A percentile compares a stretch with the other conserved stretches of the same genome.
Conservation (phyloP, 2,113 vertebrate genomes). For the Cygnus atratus region DNA sequence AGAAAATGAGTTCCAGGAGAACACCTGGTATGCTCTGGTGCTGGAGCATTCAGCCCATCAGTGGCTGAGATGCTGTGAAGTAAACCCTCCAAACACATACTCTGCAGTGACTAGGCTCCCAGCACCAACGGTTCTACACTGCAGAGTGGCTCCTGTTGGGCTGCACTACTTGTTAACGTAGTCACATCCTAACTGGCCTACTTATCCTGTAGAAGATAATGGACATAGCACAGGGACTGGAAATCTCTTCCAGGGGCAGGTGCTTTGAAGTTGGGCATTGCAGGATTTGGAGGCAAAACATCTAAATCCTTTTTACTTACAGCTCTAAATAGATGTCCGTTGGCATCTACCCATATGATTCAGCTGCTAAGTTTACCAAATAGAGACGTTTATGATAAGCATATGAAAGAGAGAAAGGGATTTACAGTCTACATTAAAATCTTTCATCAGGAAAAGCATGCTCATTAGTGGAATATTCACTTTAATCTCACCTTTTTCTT, state of each 20-base stretch:
- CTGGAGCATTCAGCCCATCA: background rate
- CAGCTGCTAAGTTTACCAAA: background rate
- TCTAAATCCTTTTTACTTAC: background rate
- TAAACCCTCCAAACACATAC: background rate
- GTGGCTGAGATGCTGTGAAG: background rate
- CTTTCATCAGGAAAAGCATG: slow-evolving; percentile 40
- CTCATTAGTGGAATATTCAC: slow-evolving; percentile 65
- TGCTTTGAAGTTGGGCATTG: background rate
- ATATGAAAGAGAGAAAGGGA: background rate
- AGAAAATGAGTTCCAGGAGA: background rate
- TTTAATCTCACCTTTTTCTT: slow-evolving; percentile 53
- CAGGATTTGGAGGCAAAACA: background rate
- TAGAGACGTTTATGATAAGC: background rate
- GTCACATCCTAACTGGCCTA: background rate
- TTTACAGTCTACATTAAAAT: slow-evolving; percentile 29
- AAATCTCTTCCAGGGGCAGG: background rate
- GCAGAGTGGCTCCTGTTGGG: background rate
- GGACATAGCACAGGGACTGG: background rate
- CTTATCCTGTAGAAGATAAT: background rate
- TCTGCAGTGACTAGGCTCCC: background rate
- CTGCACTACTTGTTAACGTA: background rate
- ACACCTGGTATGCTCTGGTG: rapidly evolving
- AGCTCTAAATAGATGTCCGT: background rate
- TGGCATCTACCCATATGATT: background rate
- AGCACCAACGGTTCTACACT: background rate